phyloP scores from a whole-genome alignment of 1,140 invertebrate species.

The Cyclargus thomasi region DNA sequence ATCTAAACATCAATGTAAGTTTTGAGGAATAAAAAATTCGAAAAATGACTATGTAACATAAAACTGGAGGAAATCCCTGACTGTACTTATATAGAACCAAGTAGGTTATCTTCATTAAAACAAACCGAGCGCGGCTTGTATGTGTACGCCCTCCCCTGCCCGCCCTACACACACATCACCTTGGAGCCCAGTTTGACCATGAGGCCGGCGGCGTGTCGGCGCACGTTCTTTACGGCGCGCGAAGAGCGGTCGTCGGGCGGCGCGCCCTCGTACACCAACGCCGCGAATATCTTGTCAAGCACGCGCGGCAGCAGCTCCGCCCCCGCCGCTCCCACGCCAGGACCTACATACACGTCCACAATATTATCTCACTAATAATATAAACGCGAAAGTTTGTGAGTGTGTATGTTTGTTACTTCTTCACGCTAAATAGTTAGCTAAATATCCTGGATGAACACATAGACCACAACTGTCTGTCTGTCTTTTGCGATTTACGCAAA shows the following conservation, averaged over 20 bases:
- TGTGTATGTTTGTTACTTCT: background rate
- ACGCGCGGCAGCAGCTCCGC: slow-evolving; percentile 85
- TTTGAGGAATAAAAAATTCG: too few relatives aligned
- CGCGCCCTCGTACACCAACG: slow-evolving; percentile 82
- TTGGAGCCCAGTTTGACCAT: slow-evolving; percentile 93
- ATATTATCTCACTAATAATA: background rate
- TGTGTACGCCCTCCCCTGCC: too few relatives aligned
- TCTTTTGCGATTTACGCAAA: too few relatives aligned
- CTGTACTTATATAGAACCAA: too few relatives aligned
- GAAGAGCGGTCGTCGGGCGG: slow-evolving; percentile 77
- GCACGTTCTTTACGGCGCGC: slow-evolving; percentile 87
- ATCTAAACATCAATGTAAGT: too few relatives aligned
- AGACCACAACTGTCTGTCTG: too few relatives aligned
- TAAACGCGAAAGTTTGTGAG: background rate
- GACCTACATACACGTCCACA: slow-evolving; percentile 52
- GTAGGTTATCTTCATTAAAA: too few relatives aligned
- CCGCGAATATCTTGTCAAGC: slow-evolving; percentile 90
- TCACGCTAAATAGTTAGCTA: too few relatives aligned
- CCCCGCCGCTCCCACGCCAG: slow-evolving; percentile 80
- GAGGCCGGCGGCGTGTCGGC: slow-evolving; percentile 90
- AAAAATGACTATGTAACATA: too few relatives aligned
- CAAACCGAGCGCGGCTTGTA: too few relatives aligned
- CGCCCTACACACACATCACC: slow-evolving; percentile 40
- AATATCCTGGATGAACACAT: too few relatives aligned
- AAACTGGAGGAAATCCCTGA: too few relatives aligned